Base-by-base conservation (phyloP, 1,140 invertebrate genomes). In the Belonocnema kinseyi region DNA sequence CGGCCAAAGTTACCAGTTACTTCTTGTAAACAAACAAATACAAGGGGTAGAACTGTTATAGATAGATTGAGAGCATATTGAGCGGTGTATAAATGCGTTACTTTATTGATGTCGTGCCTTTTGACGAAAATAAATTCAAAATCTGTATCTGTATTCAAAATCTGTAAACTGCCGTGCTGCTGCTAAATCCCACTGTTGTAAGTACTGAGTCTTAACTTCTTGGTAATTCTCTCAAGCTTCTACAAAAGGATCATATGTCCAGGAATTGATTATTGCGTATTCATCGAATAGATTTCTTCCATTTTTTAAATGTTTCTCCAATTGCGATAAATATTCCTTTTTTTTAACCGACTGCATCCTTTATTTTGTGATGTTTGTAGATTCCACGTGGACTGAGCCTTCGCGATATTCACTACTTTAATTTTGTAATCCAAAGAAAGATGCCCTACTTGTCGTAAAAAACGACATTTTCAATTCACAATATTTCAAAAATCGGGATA, bases 131-230 rank as follows among this genome's bases (percentile, higher is more conserved):
- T n/a, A n/a, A n/a, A n/a, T n/a, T n/a, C n/a, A n/a, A n/a, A n/a
- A n/a, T n/a, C n/a, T n/a, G n/a, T n/a, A 14, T 10, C 46, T 51
- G 77, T 76, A 84, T 75, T 84, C 7, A 75, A 75, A 19, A 61
- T 14, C 10, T 66, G 17, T 12, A 61, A 75, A 56, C 40, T 74
- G 80, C 16, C 51, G 77, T 51, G 78, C 80, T 56, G 80, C 73
- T 73, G 82, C 56, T 26, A 82, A 77, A 50, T 71, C 78, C 80
- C 79, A 82, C 75, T 80, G 75, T 61, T 83, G 76, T 13, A 83
- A 54, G 75, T 79, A 73, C 21, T 71, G 26, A 19, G 78, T 83
- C 19, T 78, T 80, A 2, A 85, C 79, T 78, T 83, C 79, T 17
- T 53, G 76, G 14, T 51, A 53, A 53, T 53, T 13, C n/a, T 73